A percentile compares a stretch with the other conserved stretches of the same genome.
These are phyloP conservation scores for Acromyrmex heyeri DNA, from an alignment of 1,140 invertebrate species.

Conservation along the genomic window DNA sequence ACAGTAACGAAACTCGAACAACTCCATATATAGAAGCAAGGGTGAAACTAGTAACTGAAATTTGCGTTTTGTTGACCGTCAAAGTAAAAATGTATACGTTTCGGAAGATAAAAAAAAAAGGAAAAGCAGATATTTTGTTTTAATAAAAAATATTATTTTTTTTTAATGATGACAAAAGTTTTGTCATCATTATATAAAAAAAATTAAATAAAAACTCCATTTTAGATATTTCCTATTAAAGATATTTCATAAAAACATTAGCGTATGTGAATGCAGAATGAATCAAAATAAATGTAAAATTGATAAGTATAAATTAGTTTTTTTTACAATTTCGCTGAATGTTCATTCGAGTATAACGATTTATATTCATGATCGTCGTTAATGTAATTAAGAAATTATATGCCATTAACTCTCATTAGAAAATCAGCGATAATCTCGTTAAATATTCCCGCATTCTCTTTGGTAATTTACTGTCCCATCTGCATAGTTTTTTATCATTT, in stretches of 20 bases:
- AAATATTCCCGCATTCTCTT: neutral
- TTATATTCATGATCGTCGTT: constrained; percentile 57
- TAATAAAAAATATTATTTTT: neutral
- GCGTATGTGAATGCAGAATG: neutral
- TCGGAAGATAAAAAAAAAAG: neutral
- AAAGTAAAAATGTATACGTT: constrained; percentile 6
- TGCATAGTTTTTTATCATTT: constrained; percentile 1
- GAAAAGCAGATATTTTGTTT: neutral
- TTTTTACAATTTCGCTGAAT: constrained; percentile 35
- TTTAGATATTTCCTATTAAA: neutral
- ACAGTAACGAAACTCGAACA: constrained; percentile 55
- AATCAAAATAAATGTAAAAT: constrained; percentile 21
- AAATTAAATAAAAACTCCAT: neutral
- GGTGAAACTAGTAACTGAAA: constrained; percentile 40
- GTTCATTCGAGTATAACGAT: constrained; percentile 9
- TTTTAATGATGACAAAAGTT: neutral
- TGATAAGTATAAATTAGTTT: constrained; percentile 52
- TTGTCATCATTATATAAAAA: neutral
- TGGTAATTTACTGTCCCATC: neutral
- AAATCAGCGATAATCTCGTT: constrained; percentile 59
- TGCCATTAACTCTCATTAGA: constrained; percentile 71
- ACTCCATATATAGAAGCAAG: constrained; percentile 9
- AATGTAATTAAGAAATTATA: constrained; percentile 70
- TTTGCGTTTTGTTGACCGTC: constrained; percentile 16
- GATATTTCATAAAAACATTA: constrained; percentile 9